phyloP scores from a whole-genome alignment of 2,888 invertebrate genomes.

The Drosophila greeni region DNA sequence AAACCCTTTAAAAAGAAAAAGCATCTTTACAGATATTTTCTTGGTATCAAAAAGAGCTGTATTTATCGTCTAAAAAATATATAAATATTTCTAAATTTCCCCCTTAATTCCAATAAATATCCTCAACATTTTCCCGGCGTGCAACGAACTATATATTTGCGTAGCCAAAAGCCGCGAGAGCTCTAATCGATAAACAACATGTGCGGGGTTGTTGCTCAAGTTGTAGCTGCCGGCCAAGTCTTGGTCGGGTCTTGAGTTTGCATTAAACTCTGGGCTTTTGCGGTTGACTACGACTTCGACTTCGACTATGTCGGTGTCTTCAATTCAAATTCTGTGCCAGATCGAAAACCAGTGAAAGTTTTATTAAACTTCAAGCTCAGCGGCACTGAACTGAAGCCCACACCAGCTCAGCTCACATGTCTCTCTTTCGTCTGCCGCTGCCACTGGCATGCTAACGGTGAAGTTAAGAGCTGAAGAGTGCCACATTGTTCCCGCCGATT shows the following conservation, averaged over 20 bases:
- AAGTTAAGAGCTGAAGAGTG: conserved; percentile 10
- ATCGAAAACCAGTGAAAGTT: conserved; percentile 73
- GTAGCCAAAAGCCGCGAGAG: conserved; percentile 23
- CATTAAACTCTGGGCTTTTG: conserved; percentile 25
- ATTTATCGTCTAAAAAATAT: too few species aligned
- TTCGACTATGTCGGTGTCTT: conserved; percentile 34
- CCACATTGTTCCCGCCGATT: conserved; percentile 35
- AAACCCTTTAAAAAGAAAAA: too few species aligned
- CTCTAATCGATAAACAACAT: conserved; percentile 39
- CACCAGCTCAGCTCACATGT: conserved; percentile 17
- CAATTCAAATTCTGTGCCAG: conserved; percentile 43
- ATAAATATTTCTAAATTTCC: neutral
- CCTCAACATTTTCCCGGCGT: conserved; percentile 4
- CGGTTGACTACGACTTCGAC: conserved; percentile 27
- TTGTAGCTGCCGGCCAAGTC: conserved; percentile 19
- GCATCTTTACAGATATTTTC: neutral
- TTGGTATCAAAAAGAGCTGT: neutral
- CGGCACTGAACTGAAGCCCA: conserved; percentile 9
- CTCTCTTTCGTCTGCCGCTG: conserved; percentile 7
- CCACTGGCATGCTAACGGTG: conserved; percentile 26
- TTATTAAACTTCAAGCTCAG: conserved; percentile 52
- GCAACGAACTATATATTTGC: conserved; percentile 25
- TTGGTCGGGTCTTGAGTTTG: conserved; percentile 41
- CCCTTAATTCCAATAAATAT: neutral
- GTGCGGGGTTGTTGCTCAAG: conserved; percentile 14